A percentile compares a stretch with the other conserved stretches of the same genome.
These are phyloP conservation scores for Dimorphilus gyrociliatus DNA, from an alignment of 2,888 invertebrate species.

Conservation along the genomic window DNA sequence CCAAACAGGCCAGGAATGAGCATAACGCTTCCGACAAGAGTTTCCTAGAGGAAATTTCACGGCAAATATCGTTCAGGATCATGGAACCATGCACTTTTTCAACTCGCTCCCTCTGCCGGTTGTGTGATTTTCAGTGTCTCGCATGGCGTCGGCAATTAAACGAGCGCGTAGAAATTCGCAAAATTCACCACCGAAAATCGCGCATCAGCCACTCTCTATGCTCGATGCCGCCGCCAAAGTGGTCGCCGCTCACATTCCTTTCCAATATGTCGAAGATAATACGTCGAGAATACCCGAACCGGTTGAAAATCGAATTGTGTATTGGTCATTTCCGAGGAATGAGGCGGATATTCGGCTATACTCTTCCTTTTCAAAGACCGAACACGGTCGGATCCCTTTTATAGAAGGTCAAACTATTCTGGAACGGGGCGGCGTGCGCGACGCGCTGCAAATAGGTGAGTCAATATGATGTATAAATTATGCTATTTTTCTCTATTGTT, in stretches of 20 bases:
- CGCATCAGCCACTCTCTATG: constrained; percentile 50
- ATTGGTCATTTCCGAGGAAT: constrained; percentile 72
- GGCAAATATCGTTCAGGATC: too few relatives aligned
- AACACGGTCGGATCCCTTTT: constrained; percentile 65
- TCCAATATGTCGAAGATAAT: constrained; percentile 68
- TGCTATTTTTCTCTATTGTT: too few relatives aligned
- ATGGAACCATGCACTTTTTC: too few relatives aligned
- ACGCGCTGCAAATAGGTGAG: constrained; percentile 75
- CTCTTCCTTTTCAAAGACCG: constrained; percentile 54
- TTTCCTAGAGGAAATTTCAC: too few relatives aligned
- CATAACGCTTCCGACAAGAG: too few relatives aligned
- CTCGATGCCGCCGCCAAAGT: constrained; percentile 66
- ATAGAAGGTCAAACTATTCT: constrained; percentile 67
- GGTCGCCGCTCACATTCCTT: constrained; percentile 66
- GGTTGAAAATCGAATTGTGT: constrained; percentile 68
- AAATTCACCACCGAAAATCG: too few relatives aligned
- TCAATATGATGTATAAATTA: constrained; percentile 6
- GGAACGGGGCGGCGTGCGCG: constrained; percentile 64
- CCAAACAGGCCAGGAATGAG: too few relatives aligned
- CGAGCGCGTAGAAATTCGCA: too few relatives aligned
- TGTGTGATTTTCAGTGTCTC: too few relatives aligned
- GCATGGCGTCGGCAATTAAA: too few relatives aligned
- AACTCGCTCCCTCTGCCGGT: too few relatives aligned
- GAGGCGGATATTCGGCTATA: constrained; percentile 78
- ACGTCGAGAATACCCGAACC: constrained; percentile 74